Conservation (phyloP, 2,888 invertebrate genomes). For the Eupithecia vulgata region DNA sequence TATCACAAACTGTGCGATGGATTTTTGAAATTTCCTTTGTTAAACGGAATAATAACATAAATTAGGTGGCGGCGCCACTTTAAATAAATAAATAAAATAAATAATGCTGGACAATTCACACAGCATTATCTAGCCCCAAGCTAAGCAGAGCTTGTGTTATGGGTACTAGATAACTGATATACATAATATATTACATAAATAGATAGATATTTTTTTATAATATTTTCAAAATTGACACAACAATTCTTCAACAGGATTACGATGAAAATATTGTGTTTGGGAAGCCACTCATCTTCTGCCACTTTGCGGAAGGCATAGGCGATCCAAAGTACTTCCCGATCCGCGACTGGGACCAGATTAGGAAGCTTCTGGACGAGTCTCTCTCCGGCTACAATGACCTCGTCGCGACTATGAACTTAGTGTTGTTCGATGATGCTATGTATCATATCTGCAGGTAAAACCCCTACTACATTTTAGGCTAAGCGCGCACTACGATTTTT, state of each 20-base stretch:
- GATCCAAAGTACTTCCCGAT: constrained; percentile 96
- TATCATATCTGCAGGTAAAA: constrained; percentile 91
- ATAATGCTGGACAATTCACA: too few relatives aligned
- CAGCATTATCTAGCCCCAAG: too few relatives aligned
- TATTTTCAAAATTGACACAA: background rate
- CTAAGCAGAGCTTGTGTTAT: too few relatives aligned
- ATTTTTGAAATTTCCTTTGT: too few relatives aligned
- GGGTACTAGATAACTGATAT: too few relatives aligned
- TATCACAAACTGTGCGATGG: too few relatives aligned
- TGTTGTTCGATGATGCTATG: constrained; percentile 98
- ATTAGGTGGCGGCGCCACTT: too few relatives aligned
- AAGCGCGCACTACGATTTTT: too few relatives aligned
- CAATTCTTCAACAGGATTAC: constrained; percentile 78
- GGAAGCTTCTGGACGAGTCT: constrained; percentile 90
- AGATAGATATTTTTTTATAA: too few relatives aligned
- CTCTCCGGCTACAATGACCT: constrained; percentile 94
- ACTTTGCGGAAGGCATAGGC: constrained; percentile 95
- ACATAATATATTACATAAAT: too few relatives aligned
- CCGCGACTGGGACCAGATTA: constrained; percentile 87
- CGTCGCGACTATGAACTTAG: constrained; percentile 95
- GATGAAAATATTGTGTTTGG: constrained; percentile 89
- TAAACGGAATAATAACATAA: too few relatives aligned
- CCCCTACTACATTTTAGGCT: background rate
- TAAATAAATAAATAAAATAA: too few relatives aligned
- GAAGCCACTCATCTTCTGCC: constrained; percentile 94